Conservation (phyloP, 2,888 invertebrate species). For the Ennomos fuscantarius region DNA sequence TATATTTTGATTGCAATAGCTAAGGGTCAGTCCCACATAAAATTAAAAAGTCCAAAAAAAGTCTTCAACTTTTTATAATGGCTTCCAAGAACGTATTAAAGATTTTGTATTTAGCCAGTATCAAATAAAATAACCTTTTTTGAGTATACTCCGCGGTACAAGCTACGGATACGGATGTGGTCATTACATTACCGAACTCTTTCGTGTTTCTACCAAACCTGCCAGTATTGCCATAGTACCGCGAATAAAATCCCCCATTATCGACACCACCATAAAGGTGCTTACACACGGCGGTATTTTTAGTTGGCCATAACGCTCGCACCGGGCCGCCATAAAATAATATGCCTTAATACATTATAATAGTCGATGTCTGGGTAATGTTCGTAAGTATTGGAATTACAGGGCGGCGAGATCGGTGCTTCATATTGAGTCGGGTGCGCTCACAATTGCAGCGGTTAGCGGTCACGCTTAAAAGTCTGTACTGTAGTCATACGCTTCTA, state of each 20-base stretch:
- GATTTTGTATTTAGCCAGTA: no score
- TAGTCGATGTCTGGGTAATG: slow-evolving; percentile 82
- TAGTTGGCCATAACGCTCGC: slow-evolving; percentile 74
- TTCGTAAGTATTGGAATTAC: slow-evolving; percentile 83
- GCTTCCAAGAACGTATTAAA: no score
- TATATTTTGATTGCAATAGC: no score
- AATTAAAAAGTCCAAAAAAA: no score
- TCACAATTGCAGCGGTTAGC: slow-evolving; percentile 38
- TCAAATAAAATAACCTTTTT: not conserved
- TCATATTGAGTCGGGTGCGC: slow-evolving; percentile 62
- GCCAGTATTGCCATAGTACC: slow-evolving; percentile 15
- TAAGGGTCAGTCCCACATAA: no score
- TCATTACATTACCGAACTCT: slow-evolving; percentile 2
- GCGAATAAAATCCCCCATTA: slow-evolving; percentile 25
- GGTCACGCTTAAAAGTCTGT: not conserved
- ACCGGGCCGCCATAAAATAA: slow-evolving; percentile 77
- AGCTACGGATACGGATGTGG: slow-evolving; percentile 7
- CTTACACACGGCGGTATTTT: slow-evolving; percentile 70
- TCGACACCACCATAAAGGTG: slow-evolving; percentile 49
- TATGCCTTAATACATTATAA: slow-evolving; percentile 85
- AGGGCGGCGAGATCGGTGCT: slow-evolving; percentile 75
- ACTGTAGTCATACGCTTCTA: no score
- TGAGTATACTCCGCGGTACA: not conserved
- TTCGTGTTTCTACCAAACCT: not conserved
- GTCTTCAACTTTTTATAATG: no score